Evolutionary conservation across 2,888 invertebrate species (phyloP).

Genomic region (Asteroscopus sphinx): DNA sequence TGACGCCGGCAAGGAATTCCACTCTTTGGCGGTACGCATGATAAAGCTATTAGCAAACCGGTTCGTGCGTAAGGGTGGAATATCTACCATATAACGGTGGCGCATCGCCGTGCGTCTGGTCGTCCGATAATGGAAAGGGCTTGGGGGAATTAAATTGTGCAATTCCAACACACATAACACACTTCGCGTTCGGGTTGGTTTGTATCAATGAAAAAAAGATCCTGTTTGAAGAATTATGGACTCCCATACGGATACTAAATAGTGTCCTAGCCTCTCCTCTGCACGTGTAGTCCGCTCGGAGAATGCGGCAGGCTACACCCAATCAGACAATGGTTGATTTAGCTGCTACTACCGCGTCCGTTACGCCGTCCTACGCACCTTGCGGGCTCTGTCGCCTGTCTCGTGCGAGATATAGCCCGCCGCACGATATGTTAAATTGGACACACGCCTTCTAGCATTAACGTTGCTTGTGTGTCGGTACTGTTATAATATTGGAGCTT

Average conservation of each 20-base stretch:
- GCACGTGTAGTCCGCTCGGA: conserved; percentile 42
- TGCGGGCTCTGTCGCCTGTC: conserved; percentile 72
- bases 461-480: conserved; percentile 73
- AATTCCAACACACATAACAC: no score
- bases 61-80: no score
- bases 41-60: no score
- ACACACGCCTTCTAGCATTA: conserved; percentile 81
- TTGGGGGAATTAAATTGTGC: no score
- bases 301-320: conserved; percentile 82
- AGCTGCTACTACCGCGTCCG: conserved; percentile 79
- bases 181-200: no score
- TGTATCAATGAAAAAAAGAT: not conserved
- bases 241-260: not conserved
- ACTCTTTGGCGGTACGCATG: no score
- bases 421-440: conserved; percentile 80
- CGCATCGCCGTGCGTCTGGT: no score
- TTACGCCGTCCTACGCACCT: conserved; percentile 85
- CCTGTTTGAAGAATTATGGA: not conserved
- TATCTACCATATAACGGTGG: no score
- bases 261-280: conserved; percentile 40
- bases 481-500: conserved; percentile 72
- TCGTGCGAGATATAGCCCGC: conserved; percentile 65
- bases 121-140: no score
- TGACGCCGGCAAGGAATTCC: no score
- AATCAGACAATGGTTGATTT: conserved; percentile 87